These are phyloP conservation scores for Xestia xanthographa DNA, from an alignment of 2,888 invertebrate species.

Conservation along the genomic window DNA sequence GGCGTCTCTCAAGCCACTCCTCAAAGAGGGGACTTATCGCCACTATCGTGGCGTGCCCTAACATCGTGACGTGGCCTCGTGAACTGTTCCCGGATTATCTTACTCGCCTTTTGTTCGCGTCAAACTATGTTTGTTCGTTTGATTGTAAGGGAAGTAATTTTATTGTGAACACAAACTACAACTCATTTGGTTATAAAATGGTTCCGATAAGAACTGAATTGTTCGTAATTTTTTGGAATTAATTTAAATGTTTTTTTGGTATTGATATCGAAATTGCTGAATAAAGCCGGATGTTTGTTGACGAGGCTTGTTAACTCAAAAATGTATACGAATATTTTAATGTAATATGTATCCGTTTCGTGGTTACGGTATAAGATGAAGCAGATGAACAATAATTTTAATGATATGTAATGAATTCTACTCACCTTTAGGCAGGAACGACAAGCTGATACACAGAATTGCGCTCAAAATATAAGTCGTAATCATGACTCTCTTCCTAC, in stretches of 20 bases:
- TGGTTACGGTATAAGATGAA: background rate
- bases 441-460: constrained; percentile 90
- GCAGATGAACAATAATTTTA: background rate
- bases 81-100: constrained; percentile 74
- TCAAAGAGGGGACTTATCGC: no score
- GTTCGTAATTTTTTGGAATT: background rate
- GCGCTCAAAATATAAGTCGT: constrained; percentile 92
- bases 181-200: constrained; percentile 51
- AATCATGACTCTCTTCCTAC: constrained; percentile 92
- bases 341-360: no score
- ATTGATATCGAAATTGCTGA: background rate
- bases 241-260: background rate
- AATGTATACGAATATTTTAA: background rate
- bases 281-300: background rate
- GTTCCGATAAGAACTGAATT: constrained; percentile 6
- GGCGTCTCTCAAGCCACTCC: no score
- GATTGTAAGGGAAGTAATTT: constrained; percentile 73
- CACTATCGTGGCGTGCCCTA: no score
- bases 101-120: constrained; percentile 76
- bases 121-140: constrained; percentile 77
- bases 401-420: constrained; percentile 14
- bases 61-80: no score
- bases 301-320: background rate
- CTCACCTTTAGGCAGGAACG: constrained; percentile 91
- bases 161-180: constrained; percentile 61